phyloP scores from a whole-genome alignment of 1,140 invertebrate species.

The Papilio polyxenes region DNA sequence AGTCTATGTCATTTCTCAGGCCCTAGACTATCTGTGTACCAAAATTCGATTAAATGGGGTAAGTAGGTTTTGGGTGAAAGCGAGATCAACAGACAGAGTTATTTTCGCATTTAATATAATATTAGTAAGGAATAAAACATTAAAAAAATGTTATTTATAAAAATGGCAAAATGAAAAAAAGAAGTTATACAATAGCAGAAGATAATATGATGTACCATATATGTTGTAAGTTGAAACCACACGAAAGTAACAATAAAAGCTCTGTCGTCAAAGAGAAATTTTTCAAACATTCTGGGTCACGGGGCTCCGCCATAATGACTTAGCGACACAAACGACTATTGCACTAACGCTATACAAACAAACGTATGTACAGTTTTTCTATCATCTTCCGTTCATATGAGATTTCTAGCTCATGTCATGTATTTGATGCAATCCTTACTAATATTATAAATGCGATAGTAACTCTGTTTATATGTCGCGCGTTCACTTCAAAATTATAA shows the following conservation, averaged over 20 bases:
- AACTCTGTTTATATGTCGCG: too few relatives aligned
- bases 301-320: constrained; percentile 4
- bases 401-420: not conserved
- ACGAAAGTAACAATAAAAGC: constrained; percentile 23
- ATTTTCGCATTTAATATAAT: too few relatives aligned
- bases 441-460: too few relatives aligned
- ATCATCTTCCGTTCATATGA: not conserved
- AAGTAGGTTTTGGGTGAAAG: too few relatives aligned
- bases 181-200: not conserved
- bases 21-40: too few relatives aligned
- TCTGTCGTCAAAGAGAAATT: not conserved
- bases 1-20: too few relatives aligned
- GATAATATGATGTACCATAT: not conserved
- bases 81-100: too few relatives aligned
- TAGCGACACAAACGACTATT: constrained; percentile 8
- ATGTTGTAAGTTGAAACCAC: not conserved
- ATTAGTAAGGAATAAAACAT: too few relatives aligned
- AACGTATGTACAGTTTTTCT: not conserved
- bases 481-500: too few relatives aligned
- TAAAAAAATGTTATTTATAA: not conserved
- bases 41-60: too few relatives aligned
- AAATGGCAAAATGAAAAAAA: not conserved
- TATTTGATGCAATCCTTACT: not conserved
- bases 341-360: constrained; percentile 21
- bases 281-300: constrained; percentile 23